Evolutionary conservation across 2,888 invertebrate genomes (phyloP).

Genomic region (Ctena decussata): DNA sequence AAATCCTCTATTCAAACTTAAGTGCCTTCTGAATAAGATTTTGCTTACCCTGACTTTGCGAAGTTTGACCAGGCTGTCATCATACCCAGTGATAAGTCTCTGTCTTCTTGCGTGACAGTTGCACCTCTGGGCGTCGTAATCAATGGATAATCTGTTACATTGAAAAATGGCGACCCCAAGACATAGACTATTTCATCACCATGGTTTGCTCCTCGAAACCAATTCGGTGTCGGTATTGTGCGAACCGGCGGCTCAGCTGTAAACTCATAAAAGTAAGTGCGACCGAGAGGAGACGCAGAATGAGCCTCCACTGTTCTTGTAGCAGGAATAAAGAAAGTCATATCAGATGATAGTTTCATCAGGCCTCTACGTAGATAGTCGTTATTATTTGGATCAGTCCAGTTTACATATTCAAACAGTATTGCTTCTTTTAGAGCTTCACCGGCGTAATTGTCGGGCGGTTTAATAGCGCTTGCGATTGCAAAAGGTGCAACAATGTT

Average conservation of each 20-base stretch:
- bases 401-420: neutral
- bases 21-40: no score
- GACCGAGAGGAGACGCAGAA: conserved; percentile 85
- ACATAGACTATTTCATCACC: conserved; percentile 82
- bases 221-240: neutral
- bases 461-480: neutral
- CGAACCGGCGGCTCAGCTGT: neutral
- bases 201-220: conserved; percentile 79
- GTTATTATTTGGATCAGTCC: neutral
- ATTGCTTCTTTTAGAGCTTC: neutral
- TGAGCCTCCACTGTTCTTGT: neutral
- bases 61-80: neutral
- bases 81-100: conserved; percentile 20
- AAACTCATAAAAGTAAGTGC: neutral
- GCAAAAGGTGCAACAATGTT: neutral
- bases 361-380: neutral
- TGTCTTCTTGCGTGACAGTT: neutral
- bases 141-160: neutral
- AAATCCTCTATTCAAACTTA: no score
- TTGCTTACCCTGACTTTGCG: neutral
- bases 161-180: conserved; percentile 71
- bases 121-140: neutral
- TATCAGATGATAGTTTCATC: neutral
- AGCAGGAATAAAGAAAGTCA: neutral
- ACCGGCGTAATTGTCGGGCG: neutral